Evolutionary conservation across 2,888 invertebrate species (phyloP).

Genomic region (Polyommatus iphigenia): DNA sequence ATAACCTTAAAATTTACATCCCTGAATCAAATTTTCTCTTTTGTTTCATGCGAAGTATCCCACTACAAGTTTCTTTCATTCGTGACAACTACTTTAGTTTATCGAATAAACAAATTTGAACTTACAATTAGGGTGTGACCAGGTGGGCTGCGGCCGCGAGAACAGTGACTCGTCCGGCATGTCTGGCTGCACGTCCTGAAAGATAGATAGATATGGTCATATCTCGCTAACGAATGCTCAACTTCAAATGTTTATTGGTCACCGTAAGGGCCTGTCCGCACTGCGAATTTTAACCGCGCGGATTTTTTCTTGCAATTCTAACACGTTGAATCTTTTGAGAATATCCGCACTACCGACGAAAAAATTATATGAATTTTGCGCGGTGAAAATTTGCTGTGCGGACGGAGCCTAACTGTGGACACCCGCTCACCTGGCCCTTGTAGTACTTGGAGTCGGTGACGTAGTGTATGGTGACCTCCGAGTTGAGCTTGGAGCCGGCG

Average conservation of each 20-base stretch:
- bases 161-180: constrained; percentile 50
- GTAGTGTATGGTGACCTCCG: constrained; percentile 71
- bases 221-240: not conserved
- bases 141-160: constrained; percentile 44
- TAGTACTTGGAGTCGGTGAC: constrained; percentile 74
- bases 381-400: too few relatives aligned
- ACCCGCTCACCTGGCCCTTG: constrained; percentile 61
- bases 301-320: too few relatives aligned
- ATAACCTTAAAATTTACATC: too few relatives aligned
- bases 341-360: too few relatives aligned
- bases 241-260: not conserved
- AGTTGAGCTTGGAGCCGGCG: constrained; percentile 69
- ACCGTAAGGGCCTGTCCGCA: not conserved
- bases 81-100: too few relatives aligned
- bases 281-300: too few relatives aligned
- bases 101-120: constrained; percentile 8
- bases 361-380: too few relatives aligned
- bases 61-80: too few relatives aligned
- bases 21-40: too few relatives aligned
- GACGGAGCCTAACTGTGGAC: too few relatives aligned
- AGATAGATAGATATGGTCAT: not conserved
- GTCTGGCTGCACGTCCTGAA: constrained; percentile 42
- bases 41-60: too few relatives aligned
- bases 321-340: too few relatives aligned
- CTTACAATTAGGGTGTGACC: constrained; percentile 44